These are phyloP conservation scores for Pseudomyrmex dendroicus DNA, from an alignment of 1,140 invertebrate species.

Conservation along the genomic window DNA sequence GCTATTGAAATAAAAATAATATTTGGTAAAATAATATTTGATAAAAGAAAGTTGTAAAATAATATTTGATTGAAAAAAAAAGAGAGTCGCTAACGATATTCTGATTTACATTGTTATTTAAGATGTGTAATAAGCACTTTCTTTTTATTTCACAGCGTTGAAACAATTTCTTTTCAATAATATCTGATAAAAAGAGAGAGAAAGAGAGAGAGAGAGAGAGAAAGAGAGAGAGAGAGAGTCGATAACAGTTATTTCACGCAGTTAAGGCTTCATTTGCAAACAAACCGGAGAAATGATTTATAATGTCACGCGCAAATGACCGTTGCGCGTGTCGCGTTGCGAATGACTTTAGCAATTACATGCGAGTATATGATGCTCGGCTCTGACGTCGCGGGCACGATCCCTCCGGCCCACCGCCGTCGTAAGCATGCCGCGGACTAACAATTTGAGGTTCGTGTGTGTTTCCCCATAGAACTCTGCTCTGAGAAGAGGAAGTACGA, in stretches of 20 bases:
- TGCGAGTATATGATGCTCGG: conserved; percentile 15
- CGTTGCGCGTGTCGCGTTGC: conserved; percentile 27
- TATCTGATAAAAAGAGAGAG: no score
- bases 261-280: neutral
- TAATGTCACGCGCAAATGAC: conserved; percentile 15
- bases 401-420: neutral
- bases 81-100: no score
- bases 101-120: no score
- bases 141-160: neutral
- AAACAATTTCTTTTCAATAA: neutral
- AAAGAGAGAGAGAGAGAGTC: neutral
- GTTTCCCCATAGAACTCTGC: neutral
- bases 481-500: neutral
- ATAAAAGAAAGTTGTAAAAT: no score
- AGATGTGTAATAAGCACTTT: conserved; percentile 9
- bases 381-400: conserved; percentile 3
- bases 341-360: conserved; percentile 20
- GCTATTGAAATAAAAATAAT: no score
- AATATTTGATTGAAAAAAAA: no score
- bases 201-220: neutral
- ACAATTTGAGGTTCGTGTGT: no score
- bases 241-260: conserved; percentile 22
- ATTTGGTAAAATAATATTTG: no score
- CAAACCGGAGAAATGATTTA: neutral
- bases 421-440: no score